Base-by-base conservation (phyloP, 1,140 invertebrate genomes). In the Ooceraea biroi region DNA sequence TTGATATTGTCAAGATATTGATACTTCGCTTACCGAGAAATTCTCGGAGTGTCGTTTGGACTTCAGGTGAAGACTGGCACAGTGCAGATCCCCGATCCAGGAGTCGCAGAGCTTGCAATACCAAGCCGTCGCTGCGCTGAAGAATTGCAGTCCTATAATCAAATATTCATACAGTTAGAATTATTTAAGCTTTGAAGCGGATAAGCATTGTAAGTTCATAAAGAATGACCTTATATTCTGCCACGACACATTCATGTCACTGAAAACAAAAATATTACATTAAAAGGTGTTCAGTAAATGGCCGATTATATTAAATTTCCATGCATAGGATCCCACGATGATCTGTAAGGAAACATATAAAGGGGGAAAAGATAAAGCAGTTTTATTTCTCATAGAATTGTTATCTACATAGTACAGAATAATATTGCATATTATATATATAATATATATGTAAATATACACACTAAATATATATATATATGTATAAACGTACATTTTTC, bases 81-180 rank as follows among this genome's bases (percentile, higher is more conserved):
- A 98, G 92, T 98, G 97, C 57, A 97, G 95, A 92, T 98, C 97
- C 0, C 97, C 97, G 86, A 98, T 97, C 96, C 97, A 98, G 83
- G 96, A 95, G 91, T 97, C 96, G 88, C 97, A 98, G 46, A 98
- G 94, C 90, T 97, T 97, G 93, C 97, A 98, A 93, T 97, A 98
- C 97, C 97, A 98, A n/a, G 97, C 97, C 14, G 97, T 96, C 0
- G 97, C 96, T 5, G 97, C 97, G 82, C 97, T 96, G 92, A 98
- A 97, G 94, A 98, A 98, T 91, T 98, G 97, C 55, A 98, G 94
- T 19, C 97, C 97, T 97, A 94, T 57, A 94, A 95, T 57, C 90
- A 93, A 92, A 94, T 92, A 91, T 88, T 77, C 72, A 65, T 65
- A 69, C 84, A 87, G 80, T 87, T 78, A 87, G 55, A 71, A 85